A percentile compares a stretch with the other conserved stretches of the same genome.
Evolutionary conservation across 2,888 invertebrate species (phyloP).

Genomic region (Galerucella calmariensis): DNA sequence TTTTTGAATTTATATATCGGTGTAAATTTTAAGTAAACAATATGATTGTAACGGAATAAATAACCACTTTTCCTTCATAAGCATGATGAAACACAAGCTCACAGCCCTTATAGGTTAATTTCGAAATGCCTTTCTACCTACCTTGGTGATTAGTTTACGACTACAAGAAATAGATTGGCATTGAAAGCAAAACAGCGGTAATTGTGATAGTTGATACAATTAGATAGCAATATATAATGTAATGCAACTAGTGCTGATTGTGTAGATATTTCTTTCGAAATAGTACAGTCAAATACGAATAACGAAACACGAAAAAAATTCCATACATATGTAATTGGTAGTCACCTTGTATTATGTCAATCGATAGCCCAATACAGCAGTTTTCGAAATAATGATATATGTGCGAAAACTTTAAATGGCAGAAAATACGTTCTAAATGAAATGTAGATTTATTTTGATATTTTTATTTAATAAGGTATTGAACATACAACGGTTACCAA

Average conservation of each 20-base stretch:
- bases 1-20: too few relatives aligned
- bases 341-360: slow-evolving; percentile 28
- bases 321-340: slow-evolving; percentile 29
- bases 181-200: slow-evolving; percentile 57
- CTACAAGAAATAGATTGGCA: slow-evolving; percentile 58
- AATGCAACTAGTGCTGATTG: slow-evolving; percentile 50
- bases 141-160: slow-evolving; percentile 51
- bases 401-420: not conserved
- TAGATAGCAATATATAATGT: slow-evolving; percentile 59
- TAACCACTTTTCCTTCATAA: not conserved
- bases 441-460: not conserved
- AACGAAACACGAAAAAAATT: slow-evolving; percentile 20
- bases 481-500: too few relatives aligned
- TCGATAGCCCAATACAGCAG: slow-evolving; percentile 11
- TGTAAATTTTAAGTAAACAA: too few relatives aligned
- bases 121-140: slow-evolving; percentile 35
- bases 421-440: not conserved
- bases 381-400: slow-evolving; percentile 16
- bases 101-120: slow-evolving; percentile 24
- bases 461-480: too few relatives aligned
- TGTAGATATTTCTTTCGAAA: slow-evolving; percentile 40
- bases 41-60: too few relatives aligned
- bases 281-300: slow-evolving; percentile 35
- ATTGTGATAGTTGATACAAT: slow-evolving; percentile 61
- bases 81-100: slow-evolving; percentile 4